Evolutionary conservation across 2,797 vertebrate species (phyloP).

Genomic region (Oreortyx pictus): DNA sequence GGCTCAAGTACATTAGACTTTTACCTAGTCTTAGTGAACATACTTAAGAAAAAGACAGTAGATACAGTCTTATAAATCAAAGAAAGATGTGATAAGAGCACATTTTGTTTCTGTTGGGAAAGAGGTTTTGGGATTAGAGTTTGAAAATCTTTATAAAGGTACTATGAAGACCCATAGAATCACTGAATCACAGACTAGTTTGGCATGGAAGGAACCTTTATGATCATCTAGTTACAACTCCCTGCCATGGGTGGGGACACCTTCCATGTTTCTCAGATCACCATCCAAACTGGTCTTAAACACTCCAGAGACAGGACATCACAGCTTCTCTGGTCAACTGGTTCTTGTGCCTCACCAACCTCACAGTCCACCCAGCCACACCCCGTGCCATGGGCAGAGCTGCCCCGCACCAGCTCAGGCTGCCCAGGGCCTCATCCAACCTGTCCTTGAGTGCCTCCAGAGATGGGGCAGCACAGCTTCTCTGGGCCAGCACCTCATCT

Average conservation of each 20-base stretch:
- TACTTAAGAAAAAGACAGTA: background rate
- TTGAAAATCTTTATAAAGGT: background rate
- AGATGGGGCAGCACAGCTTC: no score
- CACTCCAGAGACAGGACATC: background rate
- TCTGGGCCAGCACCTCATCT: no score
- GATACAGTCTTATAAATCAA: background rate
- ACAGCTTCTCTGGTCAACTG: background rate
- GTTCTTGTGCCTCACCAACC: background rate
- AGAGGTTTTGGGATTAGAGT: background rate
- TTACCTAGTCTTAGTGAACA: background rate
- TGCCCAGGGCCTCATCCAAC: no score
- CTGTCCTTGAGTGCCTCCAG: no score
- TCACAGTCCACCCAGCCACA: background rate
- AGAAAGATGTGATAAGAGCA: background rate
- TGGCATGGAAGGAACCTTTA: background rate
- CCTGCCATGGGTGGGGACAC: background rate
- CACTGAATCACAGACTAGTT: background rate
- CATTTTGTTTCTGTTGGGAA: background rate
- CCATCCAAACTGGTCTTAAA: background rate
- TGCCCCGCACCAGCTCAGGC: no score
- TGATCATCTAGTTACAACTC: background rate
- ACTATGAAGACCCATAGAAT: background rate
- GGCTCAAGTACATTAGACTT: background rate
- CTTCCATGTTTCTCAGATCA: background rate
- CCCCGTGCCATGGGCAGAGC: no score